phyloP scores from a whole-genome alignment of 2,797 vertebrate species.

The Anguilla pacifica region DNA sequence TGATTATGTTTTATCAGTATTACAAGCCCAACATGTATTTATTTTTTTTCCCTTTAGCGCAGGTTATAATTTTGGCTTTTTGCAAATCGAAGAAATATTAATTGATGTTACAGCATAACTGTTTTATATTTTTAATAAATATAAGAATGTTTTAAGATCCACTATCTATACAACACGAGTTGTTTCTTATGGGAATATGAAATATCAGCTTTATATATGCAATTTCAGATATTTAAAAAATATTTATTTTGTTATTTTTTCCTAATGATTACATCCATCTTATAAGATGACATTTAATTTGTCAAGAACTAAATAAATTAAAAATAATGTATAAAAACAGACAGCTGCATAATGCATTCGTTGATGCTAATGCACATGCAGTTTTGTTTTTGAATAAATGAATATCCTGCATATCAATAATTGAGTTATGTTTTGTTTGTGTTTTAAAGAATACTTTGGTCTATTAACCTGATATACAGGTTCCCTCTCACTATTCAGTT shows the following conservation, averaged over 20 bases:
- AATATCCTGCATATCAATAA: not conserved
- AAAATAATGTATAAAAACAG: not conserved
- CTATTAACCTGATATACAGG: not conserved
- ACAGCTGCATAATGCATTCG: not conserved
- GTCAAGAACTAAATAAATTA: not conserved
- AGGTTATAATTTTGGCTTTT: not conserved
- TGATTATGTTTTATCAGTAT: constrained; percentile 9
- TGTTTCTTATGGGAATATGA: constrained; percentile 9
- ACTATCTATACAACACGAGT: not conserved
- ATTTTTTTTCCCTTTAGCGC: not conserved
- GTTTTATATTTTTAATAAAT: constrained; percentile 12
- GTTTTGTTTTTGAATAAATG: not conserved
- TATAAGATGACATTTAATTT: constrained; percentile 9
- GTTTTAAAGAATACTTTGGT: not conserved
- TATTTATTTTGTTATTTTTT: constrained; percentile 18
- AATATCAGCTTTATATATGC: constrained; percentile 13
- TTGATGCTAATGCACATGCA: not conserved
- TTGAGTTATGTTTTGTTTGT: not conserved
- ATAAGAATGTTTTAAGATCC: not conserved
- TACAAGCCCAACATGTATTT: not conserved
- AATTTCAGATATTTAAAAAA: not conserved
- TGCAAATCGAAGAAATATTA: not conserved
- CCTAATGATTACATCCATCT: not conserved
- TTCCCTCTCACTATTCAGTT: not conserved
- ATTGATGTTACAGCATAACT: not conserved